Evolutionary conservation across 1,140 invertebrate species (phyloP).

Genomic region (Drosophila nasuta): DNA sequence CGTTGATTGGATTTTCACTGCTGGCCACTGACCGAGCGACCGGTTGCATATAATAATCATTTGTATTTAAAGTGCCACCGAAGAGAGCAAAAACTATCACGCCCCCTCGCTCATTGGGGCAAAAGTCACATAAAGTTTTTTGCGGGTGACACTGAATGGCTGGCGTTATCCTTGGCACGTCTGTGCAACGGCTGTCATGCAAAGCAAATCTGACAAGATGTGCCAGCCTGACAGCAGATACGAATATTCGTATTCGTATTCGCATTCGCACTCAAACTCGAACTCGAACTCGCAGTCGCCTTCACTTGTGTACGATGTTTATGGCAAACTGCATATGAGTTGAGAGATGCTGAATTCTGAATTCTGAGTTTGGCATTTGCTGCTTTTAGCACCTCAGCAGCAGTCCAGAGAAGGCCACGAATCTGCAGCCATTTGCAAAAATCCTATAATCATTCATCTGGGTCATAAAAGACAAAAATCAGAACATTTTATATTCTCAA

Average conservation of each 20-base stretch:
- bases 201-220: conserved; percentile 72
- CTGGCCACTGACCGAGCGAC: conserved; percentile 48
- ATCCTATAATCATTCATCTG: conserved; percentile 66
- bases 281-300: not conserved
- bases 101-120: not conserved
- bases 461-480: conserved; percentile 65
- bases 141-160: conserved; percentile 20
- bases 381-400: conserved; percentile 31
- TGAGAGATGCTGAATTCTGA: not conserved
- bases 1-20: conserved; percentile 73
- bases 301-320: not conserved
- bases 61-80: conserved; percentile 44
- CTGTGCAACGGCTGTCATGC: conserved; percentile 48
- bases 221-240: conserved; percentile 64
- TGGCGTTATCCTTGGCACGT: conserved; percentile 79
- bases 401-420: not conserved
- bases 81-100: conserved; percentile 12
- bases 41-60: conserved; percentile 49
- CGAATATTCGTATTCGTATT: not conserved
- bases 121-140: conserved; percentile 17
- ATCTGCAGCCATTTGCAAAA: conserved; percentile 17
- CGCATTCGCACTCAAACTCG: not conserved
- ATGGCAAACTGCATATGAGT: conserved; percentile 30
- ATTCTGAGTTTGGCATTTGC: conserved; percentile 6
- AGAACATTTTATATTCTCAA: conserved; percentile 57